Conservation (phyloP, 2,888 invertebrate genomes). For the Nebria brevicollis region DNA sequence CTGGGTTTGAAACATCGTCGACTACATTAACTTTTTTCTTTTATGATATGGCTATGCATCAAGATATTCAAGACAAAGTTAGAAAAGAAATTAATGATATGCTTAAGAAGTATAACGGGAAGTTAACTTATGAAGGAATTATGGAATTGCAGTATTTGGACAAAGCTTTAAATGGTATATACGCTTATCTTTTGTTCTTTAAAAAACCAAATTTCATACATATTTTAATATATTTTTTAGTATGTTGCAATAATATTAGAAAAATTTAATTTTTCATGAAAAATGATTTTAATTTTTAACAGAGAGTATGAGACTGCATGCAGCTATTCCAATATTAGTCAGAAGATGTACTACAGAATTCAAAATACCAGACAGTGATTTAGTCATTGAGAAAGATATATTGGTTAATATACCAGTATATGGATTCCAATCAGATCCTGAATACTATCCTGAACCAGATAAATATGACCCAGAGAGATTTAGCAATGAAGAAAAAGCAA, state of each 20-base stretch:
- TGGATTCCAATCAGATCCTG: conserved; percentile 62
- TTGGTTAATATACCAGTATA: conserved; percentile 57
- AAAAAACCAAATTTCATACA: too few species aligned
- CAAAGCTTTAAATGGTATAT: conserved; percentile 22
- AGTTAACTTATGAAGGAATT: conserved; percentile 44
- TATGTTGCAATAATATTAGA: not conserved
- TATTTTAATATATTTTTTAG: too few species aligned
- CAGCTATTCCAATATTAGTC: conserved; percentile 59
- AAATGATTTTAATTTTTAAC: conserved; percentile 45
- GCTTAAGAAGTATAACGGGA: conserved; percentile 23
- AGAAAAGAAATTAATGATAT: conserved; percentile 32
- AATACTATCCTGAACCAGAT: conserved; percentile 61
- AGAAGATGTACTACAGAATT: conserved; percentile 58
- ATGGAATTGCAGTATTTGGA: conserved; percentile 34
- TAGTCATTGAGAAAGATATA: conserved; percentile 58
- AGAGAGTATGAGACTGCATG: conserved; percentile 64
- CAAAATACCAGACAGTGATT: conserved; percentile 54
- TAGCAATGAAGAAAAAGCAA: conserved; percentile 53
- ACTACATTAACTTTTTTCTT: conserved; percentile 30
- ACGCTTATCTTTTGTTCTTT: not conserved
- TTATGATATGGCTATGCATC: conserved; percentile 23
- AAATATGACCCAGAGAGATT: conserved; percentile 64
- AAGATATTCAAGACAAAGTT: conserved; percentile 30
- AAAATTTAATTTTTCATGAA: not conserved
- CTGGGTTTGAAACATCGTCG: conserved; percentile 32